A percentile compares a stretch with the other conserved stretches of the same genome.
Conservation (phyloP, 1,140 invertebrate species). For the Hetaerina americana region DNA sequence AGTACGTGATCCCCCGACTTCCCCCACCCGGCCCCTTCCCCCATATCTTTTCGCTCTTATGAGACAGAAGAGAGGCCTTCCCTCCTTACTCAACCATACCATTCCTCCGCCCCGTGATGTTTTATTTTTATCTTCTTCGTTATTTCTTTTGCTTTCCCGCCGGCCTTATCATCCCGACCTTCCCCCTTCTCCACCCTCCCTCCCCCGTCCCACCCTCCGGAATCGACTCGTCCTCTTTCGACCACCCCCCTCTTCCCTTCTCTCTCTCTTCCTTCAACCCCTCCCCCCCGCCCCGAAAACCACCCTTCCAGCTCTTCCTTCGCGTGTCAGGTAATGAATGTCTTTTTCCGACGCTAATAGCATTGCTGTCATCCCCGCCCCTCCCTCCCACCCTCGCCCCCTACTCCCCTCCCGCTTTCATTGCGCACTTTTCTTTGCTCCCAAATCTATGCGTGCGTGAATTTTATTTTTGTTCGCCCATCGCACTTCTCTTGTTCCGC, state of each 20-base stretch:
- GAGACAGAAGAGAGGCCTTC: too few relatives aligned
- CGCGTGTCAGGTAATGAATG: neutral
- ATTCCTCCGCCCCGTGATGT: neutral
- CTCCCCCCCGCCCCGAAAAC: neutral
- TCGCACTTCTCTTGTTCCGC: too few relatives aligned
- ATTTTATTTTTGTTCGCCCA: too few relatives aligned
- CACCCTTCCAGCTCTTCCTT: neutral
- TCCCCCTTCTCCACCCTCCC: neutral
- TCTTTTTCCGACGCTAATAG: neutral
- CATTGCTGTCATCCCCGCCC: constrained; percentile 8
- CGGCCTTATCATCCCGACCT: neutral
- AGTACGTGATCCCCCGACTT: neutral
- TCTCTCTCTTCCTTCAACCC: too few relatives aligned
- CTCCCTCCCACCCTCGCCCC: constrained; percentile 1
- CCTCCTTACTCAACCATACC: too few relatives aligned
- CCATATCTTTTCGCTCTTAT: too few relatives aligned
- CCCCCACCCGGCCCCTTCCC: too few relatives aligned
- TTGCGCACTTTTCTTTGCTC: too few relatives aligned
- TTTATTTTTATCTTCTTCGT: neutral
- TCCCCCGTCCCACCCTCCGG: too few relatives aligned
- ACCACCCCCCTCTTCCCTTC: neutral
- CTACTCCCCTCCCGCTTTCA: neutral
- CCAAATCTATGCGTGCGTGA: too few relatives aligned
- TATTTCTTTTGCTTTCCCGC: neutral
- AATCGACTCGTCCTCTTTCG: neutral